Conservation (phyloP, 2,797 vertebrate species). For the Somateria mollissima region DNA sequence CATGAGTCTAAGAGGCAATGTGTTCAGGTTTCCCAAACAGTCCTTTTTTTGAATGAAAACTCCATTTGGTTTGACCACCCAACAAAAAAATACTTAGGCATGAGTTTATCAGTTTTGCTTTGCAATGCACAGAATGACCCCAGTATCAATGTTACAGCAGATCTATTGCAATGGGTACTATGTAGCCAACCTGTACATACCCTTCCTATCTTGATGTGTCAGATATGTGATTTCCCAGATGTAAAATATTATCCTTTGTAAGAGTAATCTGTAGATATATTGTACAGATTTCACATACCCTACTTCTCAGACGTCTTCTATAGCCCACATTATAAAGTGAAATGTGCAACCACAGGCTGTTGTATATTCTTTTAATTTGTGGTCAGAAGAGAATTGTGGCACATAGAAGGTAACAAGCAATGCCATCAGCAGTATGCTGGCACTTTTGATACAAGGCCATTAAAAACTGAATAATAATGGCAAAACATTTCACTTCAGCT, state of each 20-base stretch:
- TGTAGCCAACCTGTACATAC: neutral
- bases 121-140: neutral
- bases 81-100: neutral
- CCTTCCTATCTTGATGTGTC: neutral
- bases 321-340: fast-evolving
- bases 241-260: neutral
- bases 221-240: neutral
- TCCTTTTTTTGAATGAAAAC: neutral
- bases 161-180: neutral
- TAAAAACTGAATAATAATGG: neutral
- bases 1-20: neutral
- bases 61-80: neutral
- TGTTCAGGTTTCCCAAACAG: neutral
- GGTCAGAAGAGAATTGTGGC: neutral
- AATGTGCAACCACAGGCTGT: neutral
- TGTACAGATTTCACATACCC: fast-evolving
- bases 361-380: neutral
- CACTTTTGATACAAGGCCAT: neutral
- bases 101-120: neutral
- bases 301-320: neutral
- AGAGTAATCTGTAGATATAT: neutral
- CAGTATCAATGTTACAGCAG: neutral
- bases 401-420: neutral
- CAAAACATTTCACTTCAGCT: neutral
- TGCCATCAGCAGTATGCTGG: neutral